Conservation (phyloP, 30 jellyfish, hydroid and myxozoan species). For the Cassiopea xamachana region DNA sequence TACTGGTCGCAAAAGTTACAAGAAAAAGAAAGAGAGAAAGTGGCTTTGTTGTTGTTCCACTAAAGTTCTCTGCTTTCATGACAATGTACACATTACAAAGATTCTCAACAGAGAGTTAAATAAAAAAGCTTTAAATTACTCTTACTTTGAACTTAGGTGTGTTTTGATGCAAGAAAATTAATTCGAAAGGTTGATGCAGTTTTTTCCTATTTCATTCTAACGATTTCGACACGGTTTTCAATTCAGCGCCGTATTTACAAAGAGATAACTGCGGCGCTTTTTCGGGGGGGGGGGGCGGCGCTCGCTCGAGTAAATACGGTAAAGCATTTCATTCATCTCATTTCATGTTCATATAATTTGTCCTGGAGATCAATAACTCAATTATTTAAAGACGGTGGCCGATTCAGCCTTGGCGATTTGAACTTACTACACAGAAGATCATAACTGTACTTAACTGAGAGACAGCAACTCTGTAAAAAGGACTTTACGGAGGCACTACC, state of each 20-base stretch:
- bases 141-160: background rate
- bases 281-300: no score
- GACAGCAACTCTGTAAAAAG: no score
- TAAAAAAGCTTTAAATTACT: background rate
- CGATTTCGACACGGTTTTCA: conserved; percentile 12
- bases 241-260: conserved; percentile 27
- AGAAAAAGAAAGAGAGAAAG: background rate
- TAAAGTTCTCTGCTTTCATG: background rate
- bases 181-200: background rate
- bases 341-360: no score
- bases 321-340: no score
- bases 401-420: no score
- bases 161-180: conserved; percentile 4
- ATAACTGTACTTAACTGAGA: no score
- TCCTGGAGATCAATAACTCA: no score
- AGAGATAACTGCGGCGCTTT: conserved; percentile 18
- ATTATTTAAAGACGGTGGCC: no score
- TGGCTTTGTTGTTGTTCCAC: background rate
- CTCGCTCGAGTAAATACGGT: no score
- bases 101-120: conserved; percentile 10
- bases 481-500: no score
- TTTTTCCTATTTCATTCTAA: conserved; percentile 31
- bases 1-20: background rate
- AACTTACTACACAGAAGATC: no score
- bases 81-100: background rate